These are phyloP conservation scores for Megalopta genalis DNA, from an alignment of 1,140 invertebrate species.

Conservation along the genomic window DNA sequence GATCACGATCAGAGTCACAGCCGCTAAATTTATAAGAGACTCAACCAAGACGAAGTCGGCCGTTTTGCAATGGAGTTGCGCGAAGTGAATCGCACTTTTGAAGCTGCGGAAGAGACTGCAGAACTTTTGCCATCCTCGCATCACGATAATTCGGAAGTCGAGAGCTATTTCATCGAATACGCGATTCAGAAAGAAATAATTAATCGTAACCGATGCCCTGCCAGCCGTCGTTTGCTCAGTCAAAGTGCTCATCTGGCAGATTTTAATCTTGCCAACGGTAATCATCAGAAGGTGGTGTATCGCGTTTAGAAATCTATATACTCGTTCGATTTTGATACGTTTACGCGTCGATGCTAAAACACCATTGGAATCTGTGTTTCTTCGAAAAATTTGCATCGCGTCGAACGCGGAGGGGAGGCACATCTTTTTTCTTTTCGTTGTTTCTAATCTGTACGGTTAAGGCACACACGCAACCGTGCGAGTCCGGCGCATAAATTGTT, in stretches of 20 bases:
- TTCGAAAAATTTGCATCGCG: no score
- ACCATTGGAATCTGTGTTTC: no score
- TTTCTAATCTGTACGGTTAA: no score
- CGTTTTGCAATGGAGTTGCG: conserved; percentile 70
- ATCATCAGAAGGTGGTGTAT: conserved; percentile 68
- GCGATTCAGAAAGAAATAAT: conserved; percentile 75
- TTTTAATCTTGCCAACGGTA: conserved; percentile 66
- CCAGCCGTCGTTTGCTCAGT: conserved; percentile 71
- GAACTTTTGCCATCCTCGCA: conserved; percentile 68
- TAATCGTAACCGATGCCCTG: conserved; percentile 72
- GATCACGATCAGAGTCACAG: no score
- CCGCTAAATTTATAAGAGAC: background rate
- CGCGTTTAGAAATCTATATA: background rate
- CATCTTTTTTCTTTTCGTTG: no score
- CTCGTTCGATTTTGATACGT: background rate
- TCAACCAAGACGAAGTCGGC: background rate
- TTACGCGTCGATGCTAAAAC: background rate
- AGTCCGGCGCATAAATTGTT: background rate
- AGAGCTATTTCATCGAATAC: conserved; percentile 75
- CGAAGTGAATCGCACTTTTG: conserved; percentile 68
- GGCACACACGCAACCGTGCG: no score
- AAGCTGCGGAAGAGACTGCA: conserved; percentile 69
- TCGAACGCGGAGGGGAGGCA: no score
- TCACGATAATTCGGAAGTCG: conserved; percentile 63
- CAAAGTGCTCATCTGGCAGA: conserved; percentile 67